Base-by-base conservation (phyloP, 2,888 invertebrate genomes). In the Ophion costatus region DNA sequence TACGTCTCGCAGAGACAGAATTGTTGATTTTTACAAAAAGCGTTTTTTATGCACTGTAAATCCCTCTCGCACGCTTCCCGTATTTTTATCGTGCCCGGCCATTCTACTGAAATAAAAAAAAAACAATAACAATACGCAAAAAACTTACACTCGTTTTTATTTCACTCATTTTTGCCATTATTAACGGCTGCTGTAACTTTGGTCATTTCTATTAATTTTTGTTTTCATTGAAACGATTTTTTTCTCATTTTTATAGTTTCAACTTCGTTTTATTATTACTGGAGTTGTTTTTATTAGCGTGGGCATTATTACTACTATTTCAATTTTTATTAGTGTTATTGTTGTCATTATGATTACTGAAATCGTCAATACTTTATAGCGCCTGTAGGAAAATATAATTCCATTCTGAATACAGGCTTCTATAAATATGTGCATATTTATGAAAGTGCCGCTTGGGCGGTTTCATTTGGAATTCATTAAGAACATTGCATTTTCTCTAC, bases 11-110 rank as follows among this genome's bases (percentile, higher is more conserved):
- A 91, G 0, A 83, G 38, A 42, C 91, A 91, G 3, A 79, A 88
- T 17, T 42, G 74, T 77, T 91, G 91, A 5, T 59, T 71, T 9
- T 89, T 85, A 22, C 91, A 91, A 69, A 87, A 91, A 7, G 91
- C 89, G 29, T 90, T 64, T 2, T 73, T 4, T 24, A 91, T 89
- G 78, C 91, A 91, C 63, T 91, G 84, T 11, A 78, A 20, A 63
- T 91, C 91, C 61, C 89, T 87, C n/a, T 86, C 75, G 83, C 91
- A 91, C 7, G 42, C n/a, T 10, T 88, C 89, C 1, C 86, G 88
- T 22, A 91, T 70, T 66, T 84, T 88, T 1, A 67, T 64, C 0
- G 5, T 75, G 6, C 83, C 67, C 0, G 67, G n/a, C 67, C 9
- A 42, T 29, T 69, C 57, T 2, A 64, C 77, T 74, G 24, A 42